phyloP scores from a whole-genome alignment of 2,797 vertebrate species.

The Alectoris magna region DNA sequence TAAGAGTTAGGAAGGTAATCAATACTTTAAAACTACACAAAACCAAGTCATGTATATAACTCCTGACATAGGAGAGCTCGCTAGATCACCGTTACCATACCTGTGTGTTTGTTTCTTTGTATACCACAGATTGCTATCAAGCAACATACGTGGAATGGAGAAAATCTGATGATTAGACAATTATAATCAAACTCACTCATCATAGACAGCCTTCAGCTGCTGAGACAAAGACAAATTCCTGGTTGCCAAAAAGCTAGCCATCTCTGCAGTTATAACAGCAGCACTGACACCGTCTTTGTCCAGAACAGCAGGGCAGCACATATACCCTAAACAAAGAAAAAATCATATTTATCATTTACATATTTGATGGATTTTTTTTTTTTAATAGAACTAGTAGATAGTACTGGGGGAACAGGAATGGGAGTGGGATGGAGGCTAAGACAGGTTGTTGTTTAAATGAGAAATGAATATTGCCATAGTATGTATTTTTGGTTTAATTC shows the following conservation, averaged over 20 bases:
- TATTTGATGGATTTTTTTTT: neutral
- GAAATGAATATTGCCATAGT: neutral
- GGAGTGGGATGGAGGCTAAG: neutral
- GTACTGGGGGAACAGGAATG: accelerated
- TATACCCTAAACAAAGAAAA: conserved; percentile 87
- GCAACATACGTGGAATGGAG: neutral
- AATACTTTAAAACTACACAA: neutral
- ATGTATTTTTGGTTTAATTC: too few species aligned
- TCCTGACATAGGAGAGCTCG: neutral
- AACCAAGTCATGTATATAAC: neutral
- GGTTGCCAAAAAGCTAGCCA: conserved; percentile 88
- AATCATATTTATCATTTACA: neutral
- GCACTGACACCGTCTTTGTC: conserved; percentile 98
- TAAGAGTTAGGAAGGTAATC: neutral
- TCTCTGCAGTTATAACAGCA: conserved; percentile 92
- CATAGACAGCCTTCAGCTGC: conserved; percentile 89
- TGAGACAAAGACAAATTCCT: conserved; percentile 88
- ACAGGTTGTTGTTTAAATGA: neutral
- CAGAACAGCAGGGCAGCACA: conserved; percentile 94
- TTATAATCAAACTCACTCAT: conserved; percentile 85
- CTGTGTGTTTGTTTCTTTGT: neutral
- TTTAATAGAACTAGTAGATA: neutral
- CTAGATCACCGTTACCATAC: neutral
- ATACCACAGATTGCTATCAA: neutral
- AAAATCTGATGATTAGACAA: neutral